Percentiles rank a stretch among this genome's conserved stretches.
Evolutionary conservation across 2,888 invertebrate species (phyloP).

Genomic region (Aleiodes testaceus): DNA sequence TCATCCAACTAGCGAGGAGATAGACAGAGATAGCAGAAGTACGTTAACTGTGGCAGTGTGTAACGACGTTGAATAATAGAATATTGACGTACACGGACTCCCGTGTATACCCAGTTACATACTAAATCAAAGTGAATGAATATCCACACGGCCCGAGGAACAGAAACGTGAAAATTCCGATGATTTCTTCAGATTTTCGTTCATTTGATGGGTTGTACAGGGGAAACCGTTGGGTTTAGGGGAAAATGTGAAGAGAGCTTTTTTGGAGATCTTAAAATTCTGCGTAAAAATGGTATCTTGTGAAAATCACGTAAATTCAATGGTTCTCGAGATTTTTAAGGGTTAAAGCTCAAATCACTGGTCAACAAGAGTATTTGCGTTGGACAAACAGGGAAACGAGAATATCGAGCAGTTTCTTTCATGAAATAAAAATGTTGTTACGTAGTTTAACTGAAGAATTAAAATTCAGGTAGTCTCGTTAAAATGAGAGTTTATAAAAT

Average conservation of each 20-base stretch:
- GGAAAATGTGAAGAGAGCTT: too few relatives aligned
- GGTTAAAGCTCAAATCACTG: too few relatives aligned
- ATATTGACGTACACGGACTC: slow-evolving; percentile 41
- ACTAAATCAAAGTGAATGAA: slow-evolving; percentile 33
- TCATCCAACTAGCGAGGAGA: slow-evolving; percentile 2
- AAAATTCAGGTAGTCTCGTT: slow-evolving; percentile 4
- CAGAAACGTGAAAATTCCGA: background rate
- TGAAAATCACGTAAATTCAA: too few relatives aligned
- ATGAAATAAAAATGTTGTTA: background rate
- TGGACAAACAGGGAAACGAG: too few relatives aligned
- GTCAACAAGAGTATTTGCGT: too few relatives aligned
- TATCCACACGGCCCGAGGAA: slow-evolving; percentile 16
- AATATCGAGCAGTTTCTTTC: background rate
- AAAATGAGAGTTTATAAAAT: slow-evolving; percentile 3
- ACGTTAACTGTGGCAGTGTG: slow-evolving; percentile 39
- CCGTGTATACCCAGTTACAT: slow-evolving; percentile 25
- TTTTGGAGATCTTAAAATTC: too few relatives aligned
- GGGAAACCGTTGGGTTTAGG: too few relatives aligned
- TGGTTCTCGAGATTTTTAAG: too few relatives aligned
- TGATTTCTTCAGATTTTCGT: too few relatives aligned
- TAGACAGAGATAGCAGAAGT: slow-evolving; percentile 7
- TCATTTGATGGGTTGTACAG: too few relatives aligned
- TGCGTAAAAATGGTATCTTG: too few relatives aligned
- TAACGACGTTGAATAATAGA: slow-evolving; percentile 47
- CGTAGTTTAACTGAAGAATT: background rate